Evolutionary conservation across 30 jellyfish, hydroid and myxozoan species (phyloP).

Genomic region (Chrysaora quinquecirrha): DNA sequence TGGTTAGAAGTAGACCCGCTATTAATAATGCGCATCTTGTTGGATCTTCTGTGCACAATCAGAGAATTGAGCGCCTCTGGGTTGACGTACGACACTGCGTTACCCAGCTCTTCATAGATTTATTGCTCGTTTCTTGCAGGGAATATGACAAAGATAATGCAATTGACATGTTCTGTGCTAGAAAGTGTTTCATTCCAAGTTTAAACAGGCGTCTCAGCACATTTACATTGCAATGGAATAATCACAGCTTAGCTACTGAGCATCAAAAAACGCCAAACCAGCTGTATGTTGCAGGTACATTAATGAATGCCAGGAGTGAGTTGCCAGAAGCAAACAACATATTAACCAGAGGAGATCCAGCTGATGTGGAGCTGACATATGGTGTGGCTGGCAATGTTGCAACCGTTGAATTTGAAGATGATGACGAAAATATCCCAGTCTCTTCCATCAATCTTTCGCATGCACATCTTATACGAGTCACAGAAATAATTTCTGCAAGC

Average conservation of each 20-base stretch:
- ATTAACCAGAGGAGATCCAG: no score
- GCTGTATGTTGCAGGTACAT: background rate
- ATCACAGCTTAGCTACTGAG: background rate
- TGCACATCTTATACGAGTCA: no score
- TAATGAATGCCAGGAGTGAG: background rate
- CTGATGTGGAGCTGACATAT: no score
- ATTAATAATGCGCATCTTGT: no score
- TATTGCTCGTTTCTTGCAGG: background rate
- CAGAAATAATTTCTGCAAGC: no score
- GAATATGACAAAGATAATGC: background rate
- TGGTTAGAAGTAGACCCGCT: background rate
- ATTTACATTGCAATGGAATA: background rate
- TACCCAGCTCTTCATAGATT: background rate
- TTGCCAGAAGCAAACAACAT: no score
- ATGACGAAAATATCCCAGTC: no score
- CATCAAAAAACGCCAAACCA: conserved; percentile 14
- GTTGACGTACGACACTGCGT: background rate
- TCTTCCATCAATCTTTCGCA: no score
- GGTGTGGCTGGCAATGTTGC: no score
- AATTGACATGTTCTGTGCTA: conserved; percentile 9
- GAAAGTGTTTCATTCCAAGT: background rate
- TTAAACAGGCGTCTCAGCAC: background rate
- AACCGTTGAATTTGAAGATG: no score
- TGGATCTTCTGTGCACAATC: background rate
- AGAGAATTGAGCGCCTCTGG: background rate